phyloP scores from a whole-genome alignment of 2,113 vertebrate species.

The Ciconia boyciana region DNA sequence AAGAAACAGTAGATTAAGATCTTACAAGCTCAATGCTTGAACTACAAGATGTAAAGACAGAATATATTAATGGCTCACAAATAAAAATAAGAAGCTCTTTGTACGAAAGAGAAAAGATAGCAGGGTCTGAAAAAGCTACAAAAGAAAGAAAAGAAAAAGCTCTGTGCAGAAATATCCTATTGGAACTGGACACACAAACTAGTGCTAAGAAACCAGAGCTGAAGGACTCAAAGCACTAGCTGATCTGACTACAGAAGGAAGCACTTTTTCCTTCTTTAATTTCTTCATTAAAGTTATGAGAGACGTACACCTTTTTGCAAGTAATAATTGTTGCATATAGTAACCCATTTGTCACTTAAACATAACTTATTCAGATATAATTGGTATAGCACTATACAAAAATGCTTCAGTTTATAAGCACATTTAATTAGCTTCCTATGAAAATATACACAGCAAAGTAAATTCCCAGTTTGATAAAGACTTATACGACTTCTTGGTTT shows the following conservation, averaged over 20 bases:
- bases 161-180: background rate
- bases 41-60: background rate
- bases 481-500: background rate
- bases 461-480: background rate
- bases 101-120: background rate
- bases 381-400: background rate
- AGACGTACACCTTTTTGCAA: background rate
- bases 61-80: background rate
- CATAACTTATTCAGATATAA: background rate
- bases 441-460: background rate
- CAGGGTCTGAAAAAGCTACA: background rate
- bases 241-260: background rate
- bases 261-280: background rate
- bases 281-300: background rate
- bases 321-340: background rate
- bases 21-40: background rate
- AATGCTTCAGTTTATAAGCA: background rate
- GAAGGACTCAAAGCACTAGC: background rate
- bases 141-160: background rate
- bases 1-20: background rate
- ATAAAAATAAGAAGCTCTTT: background rate
- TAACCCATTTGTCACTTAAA: background rate
- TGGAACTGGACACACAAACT: background rate
- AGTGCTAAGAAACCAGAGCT: background rate
- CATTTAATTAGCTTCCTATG: background rate